These are phyloP conservation scores for Microtus oregoni DNA, from an alignment of 2,113 vertebrate genomes.

Conservation along the genomic window DNA sequence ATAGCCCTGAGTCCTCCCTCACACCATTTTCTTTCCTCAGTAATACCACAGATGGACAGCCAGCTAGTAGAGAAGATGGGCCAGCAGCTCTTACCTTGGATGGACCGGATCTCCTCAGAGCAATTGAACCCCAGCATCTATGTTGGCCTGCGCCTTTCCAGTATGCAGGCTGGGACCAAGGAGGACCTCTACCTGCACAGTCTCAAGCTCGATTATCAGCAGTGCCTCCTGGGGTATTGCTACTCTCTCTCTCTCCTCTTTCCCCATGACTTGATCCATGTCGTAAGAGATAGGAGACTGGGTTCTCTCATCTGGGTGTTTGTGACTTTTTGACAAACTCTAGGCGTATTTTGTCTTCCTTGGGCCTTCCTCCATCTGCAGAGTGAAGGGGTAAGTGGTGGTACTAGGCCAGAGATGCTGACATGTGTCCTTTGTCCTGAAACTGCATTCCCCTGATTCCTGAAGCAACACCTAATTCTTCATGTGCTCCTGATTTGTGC, in stretches of 20 bases:
- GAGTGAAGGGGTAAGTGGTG: conserved; percentile 18
- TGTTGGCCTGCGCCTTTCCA: conserved; percentile 92
- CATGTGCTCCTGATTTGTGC: not conserved
- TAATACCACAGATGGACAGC: conserved; percentile 73
- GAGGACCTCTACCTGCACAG: conserved; percentile 88
- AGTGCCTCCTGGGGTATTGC: conserved; percentile 86
- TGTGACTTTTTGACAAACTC: not conserved
- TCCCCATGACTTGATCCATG: not conserved
- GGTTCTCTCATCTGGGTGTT: not conserved
- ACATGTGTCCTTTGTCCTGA: not conserved
- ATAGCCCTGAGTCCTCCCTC: not conserved
- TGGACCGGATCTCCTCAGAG: conserved; percentile 57
- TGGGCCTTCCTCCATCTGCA: not conserved
- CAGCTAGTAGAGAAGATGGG: conserved; percentile 86
- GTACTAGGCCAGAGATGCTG: not conserved
- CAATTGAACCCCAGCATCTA: conserved; percentile 92
- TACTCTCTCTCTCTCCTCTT: accelerated
- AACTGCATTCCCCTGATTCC: not conserved
- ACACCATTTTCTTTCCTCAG: conserved; percentile 72
- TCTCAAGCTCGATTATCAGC: conserved; percentile 87
- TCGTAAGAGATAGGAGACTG: not conserved
- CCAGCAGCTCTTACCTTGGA: conserved; percentile 87
- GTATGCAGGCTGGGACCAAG: conserved; percentile 83
- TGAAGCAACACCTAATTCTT: not conserved
- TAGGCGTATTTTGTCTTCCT: conserved; percentile 6